phyloP scores from a whole-genome alignment of 2,888 invertebrate species.

The Zhengitettix transpicula region DNA sequence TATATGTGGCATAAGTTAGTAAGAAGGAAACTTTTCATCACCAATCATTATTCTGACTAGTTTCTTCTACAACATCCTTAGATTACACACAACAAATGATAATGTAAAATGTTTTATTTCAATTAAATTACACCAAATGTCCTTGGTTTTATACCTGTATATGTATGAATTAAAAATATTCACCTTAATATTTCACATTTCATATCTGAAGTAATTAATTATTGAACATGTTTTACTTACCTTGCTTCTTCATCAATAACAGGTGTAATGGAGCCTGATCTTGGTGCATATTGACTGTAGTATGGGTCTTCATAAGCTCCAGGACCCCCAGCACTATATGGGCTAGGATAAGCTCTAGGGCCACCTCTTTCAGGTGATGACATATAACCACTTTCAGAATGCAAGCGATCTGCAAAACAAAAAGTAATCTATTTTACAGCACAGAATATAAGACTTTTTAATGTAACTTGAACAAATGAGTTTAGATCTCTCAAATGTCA shows the following conservation, averaged over 20 bases:
- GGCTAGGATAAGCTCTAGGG: conserved; percentile 17
- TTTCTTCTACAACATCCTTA: too few species aligned
- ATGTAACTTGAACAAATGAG: background rate
- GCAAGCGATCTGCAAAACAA: conserved; percentile 24
- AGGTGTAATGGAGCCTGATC: conserved; percentile 58
- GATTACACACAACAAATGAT: too few species aligned
- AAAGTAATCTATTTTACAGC: background rate
- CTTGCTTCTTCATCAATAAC: conserved; percentile 82
- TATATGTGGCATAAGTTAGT: too few species aligned
- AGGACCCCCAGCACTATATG: conserved; percentile 14
- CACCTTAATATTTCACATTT: too few species aligned
- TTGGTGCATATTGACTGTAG: conserved; percentile 58
- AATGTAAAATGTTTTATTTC: too few species aligned
- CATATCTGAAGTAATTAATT: too few species aligned
- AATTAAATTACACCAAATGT: too few species aligned
- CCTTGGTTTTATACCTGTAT: too few species aligned
- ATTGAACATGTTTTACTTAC: conserved; percentile 26
- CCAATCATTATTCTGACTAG: too few species aligned
- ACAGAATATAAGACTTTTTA: background rate
- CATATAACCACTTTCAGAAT: conserved; percentile 57
- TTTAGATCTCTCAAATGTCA: background rate
- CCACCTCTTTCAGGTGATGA: conserved; percentile 70
- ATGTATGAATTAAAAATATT: too few species aligned
- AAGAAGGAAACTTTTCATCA: too few species aligned
- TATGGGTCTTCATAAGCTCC: conserved; percentile 65